Conservation (phyloP, 2,113 vertebrate genomes). For the Pyxicephalus adspersus region DNA sequence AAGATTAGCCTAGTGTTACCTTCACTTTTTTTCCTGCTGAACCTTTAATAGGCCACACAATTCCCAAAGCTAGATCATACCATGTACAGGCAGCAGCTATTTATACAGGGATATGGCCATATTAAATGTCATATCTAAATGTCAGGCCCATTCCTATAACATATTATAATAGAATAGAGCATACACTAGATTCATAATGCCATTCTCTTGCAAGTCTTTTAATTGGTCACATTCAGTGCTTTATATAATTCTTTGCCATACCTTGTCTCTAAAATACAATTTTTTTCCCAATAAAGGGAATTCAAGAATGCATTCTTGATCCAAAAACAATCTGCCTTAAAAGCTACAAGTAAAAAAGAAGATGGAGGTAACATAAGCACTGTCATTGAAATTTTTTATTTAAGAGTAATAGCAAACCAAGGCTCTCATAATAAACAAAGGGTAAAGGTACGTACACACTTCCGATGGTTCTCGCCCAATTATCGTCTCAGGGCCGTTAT, state of each 20-base stretch:
- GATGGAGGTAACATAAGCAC: too few species aligned
- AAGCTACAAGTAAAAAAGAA: too few species aligned
- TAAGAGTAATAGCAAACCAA: too few species aligned
- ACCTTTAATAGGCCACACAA: background rate
- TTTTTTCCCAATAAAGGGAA: too few species aligned
- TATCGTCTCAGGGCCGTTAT: too few species aligned
- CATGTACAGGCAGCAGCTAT: background rate
- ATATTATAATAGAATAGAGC: background rate
- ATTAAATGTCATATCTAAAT: conserved; percentile 38
- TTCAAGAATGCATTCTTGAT: too few species aligned
- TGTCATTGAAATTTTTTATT: too few species aligned
- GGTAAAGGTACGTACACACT: too few species aligned
- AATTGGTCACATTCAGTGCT: background rate
- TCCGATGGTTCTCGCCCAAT: too few species aligned
- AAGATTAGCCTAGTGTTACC: background rate
- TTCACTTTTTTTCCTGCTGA: background rate
- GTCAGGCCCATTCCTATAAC: conserved; percentile 6
- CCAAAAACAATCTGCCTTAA: too few species aligned
- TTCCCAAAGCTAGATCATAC: background rate
- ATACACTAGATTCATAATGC: background rate
- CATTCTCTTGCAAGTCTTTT: background rate
- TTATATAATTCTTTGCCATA: background rate
- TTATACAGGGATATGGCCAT: background rate
- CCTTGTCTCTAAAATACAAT: too few species aligned
- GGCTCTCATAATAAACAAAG: too few species aligned